Evolutionary conservation across 2,113 vertebrate genomes (phyloP), one percentile per base, ranked within the genome.

Genomic region (Tretioscincus oriximinensis): DNA sequence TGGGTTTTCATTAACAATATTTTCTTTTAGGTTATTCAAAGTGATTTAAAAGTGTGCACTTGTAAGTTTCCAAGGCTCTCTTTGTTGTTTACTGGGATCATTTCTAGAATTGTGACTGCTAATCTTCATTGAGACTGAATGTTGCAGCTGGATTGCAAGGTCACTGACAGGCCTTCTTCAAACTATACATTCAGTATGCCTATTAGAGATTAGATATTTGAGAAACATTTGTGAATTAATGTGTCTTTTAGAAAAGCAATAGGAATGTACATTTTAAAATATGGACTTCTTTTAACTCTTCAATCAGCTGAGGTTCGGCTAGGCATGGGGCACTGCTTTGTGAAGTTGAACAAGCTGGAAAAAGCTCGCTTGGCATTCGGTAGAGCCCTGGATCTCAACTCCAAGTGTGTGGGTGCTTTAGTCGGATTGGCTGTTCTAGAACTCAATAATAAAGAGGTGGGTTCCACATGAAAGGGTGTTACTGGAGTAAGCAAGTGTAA

Each of bases 301-400:
- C 51, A 31, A 5, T 21, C 60, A 99, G 98, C 98, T 20, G 98
- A 99, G 90, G 98, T 99, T 66, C 94, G 98, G 67, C 89, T 99
- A 73, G 98, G 98, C 41, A 99, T 99, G 98, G 98, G 98, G 68
- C 98, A 99, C 91, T 99, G 98, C 90, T 99, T 99, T 4, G 98
- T 99, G 81, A 99, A 99, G 82, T 96, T 99, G 74, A 98, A 95
- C 93, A 99, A 99, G 90, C 86, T 99, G 90, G 98, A 99, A 85
- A 99, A 99, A 90, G 98, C 98, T 85, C 97, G 98, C 16, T 78
- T 99, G 77, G 98, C 98, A 0, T 99, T 99, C 81, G 96, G 97
- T 84, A 95, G 98, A 81, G 98, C 98, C 60, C 94, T 99, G 71
- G 98, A 99, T 84, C 97, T 99, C 9, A 99, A 99, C 82, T 97